Evolutionary conservation across 2,888 invertebrate species (phyloP).

Genomic region (Acanthoscelides obtectus): DNA sequence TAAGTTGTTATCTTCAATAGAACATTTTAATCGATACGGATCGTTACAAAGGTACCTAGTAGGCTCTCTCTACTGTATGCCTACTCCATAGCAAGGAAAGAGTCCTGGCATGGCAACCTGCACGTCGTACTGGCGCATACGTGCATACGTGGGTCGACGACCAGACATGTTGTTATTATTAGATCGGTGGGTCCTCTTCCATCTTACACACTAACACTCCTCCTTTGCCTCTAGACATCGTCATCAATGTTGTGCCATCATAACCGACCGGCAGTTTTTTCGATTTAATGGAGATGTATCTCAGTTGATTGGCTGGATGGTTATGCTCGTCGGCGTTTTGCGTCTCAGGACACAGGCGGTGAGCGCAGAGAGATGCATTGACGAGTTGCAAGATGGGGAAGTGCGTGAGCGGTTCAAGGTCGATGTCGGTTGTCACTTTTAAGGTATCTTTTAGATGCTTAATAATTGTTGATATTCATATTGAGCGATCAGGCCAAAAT

Average conservation of each 20-base stretch:
- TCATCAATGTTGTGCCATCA: neutral
- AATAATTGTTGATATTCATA: no score
- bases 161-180: neutral
- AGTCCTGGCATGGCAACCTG: neutral
- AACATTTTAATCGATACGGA: no score
- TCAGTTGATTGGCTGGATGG: neutral
- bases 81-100: no score
- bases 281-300: neutral
- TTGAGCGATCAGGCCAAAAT: no score
- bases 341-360: neutral
- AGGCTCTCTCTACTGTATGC: no score
- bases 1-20: no score
- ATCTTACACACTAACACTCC: neutral
- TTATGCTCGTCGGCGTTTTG: neutral
- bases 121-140: neutral
- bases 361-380: neutral
- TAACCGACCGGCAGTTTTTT: neutral
- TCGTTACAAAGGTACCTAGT: no score
- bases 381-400: neutral
- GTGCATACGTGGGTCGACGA: neutral
- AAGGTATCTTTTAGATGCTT: neutral
- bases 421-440: neutral
- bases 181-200: neutral
- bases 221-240: no score
- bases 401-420: neutral